Evolutionary conservation across 2,113 vertebrate genomes (phyloP), one percentile per base, ranked within the genome.

Genomic region (Bathybates hornii): DNA sequence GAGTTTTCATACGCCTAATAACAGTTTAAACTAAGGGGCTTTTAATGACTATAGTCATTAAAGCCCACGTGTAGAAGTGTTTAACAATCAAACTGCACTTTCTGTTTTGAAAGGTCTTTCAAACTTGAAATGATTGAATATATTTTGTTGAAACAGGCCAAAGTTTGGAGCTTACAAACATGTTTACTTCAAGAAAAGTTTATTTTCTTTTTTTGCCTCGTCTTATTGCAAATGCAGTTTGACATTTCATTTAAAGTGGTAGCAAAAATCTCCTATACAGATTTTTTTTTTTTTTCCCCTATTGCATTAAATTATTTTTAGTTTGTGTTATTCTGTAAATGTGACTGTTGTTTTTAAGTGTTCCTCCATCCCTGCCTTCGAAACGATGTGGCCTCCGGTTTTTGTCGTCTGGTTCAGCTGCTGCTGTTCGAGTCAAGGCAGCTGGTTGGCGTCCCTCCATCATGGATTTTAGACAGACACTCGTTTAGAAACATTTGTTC

Each of bases 401-500:
- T 17, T 27, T 45, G 13, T 45, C 2, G 2, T 2, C 5, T 17
- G 38, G 38, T 1, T 45, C 68, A 45, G 8, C 38, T 17, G 41
- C 41, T 48, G 41, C 68, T 73, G 13, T n/a, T 68, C 4, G 14
- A 48, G 68, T 45, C 68, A 11, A 27, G 41, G 24, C 24, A 76
- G 41, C 2, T 50, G 71, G 41, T 3, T 48, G 14, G 41, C 14
- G 0, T 48, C 71, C 13, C 41, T 48, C 14, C 14, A 19, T 76
- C 14, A 29, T 29, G 9, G 41, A 24, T 19, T 76, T 50, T 76
- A 76, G 24, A 45, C 66, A 27, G n/a, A 32, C 43, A 19, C 43
- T 76, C 3, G 6, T 50, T 76, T 76, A 29, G 9, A 76, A 76
- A 76, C 43, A 76, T 76, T 76, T 50, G 71, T 76, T 76, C 24